Conservation (phyloP, 1,140 invertebrate genomes). For the Neotoxoptera formosana region DNA sequence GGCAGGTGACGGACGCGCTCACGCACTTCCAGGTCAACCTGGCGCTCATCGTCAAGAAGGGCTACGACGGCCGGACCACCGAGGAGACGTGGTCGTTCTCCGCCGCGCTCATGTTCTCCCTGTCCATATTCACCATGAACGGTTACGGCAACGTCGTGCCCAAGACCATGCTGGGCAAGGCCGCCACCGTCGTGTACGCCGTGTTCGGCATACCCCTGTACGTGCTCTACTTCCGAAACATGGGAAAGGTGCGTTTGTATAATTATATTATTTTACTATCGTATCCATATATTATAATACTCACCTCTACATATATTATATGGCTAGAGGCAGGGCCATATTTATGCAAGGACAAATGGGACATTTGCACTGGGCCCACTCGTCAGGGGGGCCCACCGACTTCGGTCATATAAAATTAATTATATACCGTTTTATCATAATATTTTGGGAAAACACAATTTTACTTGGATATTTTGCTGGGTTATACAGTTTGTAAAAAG, state of each 20-base stretch:
- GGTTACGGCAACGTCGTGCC: conserved; percentile 96
- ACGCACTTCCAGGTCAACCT: conserved; percentile 76
- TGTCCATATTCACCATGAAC: conserved; percentile 91
- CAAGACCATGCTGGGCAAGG: conserved; percentile 88
- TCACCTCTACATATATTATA: too few species aligned
- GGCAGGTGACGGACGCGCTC: conserved; percentile 72
- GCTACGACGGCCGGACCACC: conserved; percentile 78
- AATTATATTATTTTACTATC: not conserved
- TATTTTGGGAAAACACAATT: too few species aligned
- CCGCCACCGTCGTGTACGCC: conserved; percentile 91
- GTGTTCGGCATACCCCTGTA: conserved; percentile 94
- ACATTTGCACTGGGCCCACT: too few species aligned
- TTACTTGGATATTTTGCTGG: too few species aligned
- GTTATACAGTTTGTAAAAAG: too few species aligned
- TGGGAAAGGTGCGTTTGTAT: conserved; percentile 72
- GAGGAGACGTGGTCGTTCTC: conserved; percentile 84
- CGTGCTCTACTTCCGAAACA: conserved; percentile 87
- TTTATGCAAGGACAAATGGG: too few species aligned
- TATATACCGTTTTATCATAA: too few species aligned
- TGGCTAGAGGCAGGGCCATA: too few species aligned
- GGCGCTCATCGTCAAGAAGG: conserved; percentile 73
- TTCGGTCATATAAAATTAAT: too few species aligned
- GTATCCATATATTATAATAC: too few species aligned
- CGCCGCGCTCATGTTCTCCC: conserved; percentile 84
- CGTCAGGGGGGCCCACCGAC: too few species aligned